phyloP scores from a whole-genome alignment of 2,888 invertebrate genomes.

The Acanthoscelides obtectus region DNA sequence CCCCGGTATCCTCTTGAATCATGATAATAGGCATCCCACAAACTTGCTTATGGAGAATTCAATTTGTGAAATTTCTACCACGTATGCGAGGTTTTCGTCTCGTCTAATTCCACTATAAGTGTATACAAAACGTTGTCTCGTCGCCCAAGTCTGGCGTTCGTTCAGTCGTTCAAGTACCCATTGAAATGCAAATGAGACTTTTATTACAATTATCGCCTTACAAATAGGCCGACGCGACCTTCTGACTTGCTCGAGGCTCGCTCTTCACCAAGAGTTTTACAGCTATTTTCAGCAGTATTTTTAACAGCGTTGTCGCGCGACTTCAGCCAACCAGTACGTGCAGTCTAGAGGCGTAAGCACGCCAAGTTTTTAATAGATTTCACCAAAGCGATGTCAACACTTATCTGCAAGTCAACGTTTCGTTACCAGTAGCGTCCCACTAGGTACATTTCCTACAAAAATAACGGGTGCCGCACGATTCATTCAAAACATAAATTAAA shows the following conservation, averaged over 20 bases:
- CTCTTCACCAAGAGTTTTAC: neutral
- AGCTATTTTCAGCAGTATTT: neutral
- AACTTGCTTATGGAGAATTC: too few species aligned
- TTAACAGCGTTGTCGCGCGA: neutral
- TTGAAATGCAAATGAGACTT: constrained; percentile 35
- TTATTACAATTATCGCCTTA: constrained; percentile 35
- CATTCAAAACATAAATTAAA: too few species aligned
- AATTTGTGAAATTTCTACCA: too few species aligned
- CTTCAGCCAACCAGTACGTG: neutral
- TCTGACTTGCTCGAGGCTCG: constrained; percentile 11
- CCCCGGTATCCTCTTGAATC: too few species aligned
- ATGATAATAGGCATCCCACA: too few species aligned
- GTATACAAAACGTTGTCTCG: too few species aligned
- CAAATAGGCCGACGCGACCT: constrained; percentile 32
- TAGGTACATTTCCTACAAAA: too few species aligned
- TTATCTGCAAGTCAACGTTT: neutral
- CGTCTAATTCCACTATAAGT: too few species aligned
- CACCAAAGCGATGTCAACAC: neutral
- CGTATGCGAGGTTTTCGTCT: too few species aligned
- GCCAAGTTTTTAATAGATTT: neutral
- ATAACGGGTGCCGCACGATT: too few species aligned
- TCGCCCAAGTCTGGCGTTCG: too few species aligned
- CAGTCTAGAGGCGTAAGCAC: neutral
- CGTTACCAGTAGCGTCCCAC: neutral
- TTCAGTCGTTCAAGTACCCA: constrained; percentile 17